Base-by-base conservation (phyloP, 2,797 vertebrate genomes). In the Paedocypris micromegethes region DNA sequence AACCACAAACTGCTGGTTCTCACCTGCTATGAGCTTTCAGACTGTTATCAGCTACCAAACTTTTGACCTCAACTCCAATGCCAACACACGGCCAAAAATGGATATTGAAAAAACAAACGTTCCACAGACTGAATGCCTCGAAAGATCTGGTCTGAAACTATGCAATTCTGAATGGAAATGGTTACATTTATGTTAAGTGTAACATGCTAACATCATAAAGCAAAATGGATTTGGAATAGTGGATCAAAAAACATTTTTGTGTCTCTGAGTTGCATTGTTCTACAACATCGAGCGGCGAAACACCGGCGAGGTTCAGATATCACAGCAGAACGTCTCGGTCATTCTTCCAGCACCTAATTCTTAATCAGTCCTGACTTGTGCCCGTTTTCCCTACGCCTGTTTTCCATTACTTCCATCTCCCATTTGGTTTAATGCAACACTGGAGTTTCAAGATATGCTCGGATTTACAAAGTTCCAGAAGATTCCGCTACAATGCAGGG, bases 31-130 rank as follows among this genome's bases (percentile, higher is more conserved):
- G 50, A 39, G 5, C 38, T 23, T 6, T 23, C 52, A 44, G 43
- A 38, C 45, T 54, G n/a, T 46, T 42, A 60, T 59, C 66, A 68
- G 9, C 51, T 51, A 57, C 46, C 50, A 40, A 66, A 41, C 66
- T 54, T 62, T 68, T 64, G 64, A 67, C 69, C 72, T 44, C 49
- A 49, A 58, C 63, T 40, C 55, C 37, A 9, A 9, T 6, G 39
- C 9, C 41, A 58, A 52, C 47, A 6, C 23, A 50, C 59, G 49
- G 69, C 47, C 42, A 52, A 5, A 23, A n/a, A 41, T 39, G 45
- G 58, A 60, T n/a, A 60, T 23, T 23, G 23, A 23, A 23, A 23
- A 23, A 58, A 5, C 40, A 43, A 37, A 54, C 62, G 53, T 68
- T 59, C 5, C n/a, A 46, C 9, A 9, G 9, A 5, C 48, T 40